Conservation (phyloP, 2,797 vertebrate genomes). For the Clarias laeviceps region DNA sequence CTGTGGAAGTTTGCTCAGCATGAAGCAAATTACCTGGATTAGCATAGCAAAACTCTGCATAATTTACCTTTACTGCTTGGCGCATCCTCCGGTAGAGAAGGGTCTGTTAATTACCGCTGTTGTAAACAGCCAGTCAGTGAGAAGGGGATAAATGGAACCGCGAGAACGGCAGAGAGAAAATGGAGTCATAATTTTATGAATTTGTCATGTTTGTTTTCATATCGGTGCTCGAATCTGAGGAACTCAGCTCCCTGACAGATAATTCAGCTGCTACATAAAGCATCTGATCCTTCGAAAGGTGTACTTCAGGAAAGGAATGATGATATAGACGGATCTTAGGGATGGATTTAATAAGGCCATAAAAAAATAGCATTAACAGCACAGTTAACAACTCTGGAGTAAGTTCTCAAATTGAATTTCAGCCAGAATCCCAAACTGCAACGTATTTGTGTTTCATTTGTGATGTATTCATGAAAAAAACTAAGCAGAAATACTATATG, state of each 20-base stretch:
- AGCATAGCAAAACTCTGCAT: conserved; percentile 70
- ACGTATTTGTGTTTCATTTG: neutral
- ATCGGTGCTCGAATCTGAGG: conserved; percentile 26
- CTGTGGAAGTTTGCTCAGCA: conserved; percentile 70
- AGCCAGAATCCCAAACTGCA: neutral
- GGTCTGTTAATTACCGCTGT: conserved; percentile 60
- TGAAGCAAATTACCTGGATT: conserved; percentile 77
- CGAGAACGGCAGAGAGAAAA: conserved; percentile 63
- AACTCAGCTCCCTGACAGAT: conserved; percentile 37
- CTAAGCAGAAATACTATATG: neutral
- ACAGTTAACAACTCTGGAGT: conserved; percentile 21
- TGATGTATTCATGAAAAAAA: neutral
- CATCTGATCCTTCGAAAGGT: conserved; percentile 28
- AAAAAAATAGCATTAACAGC: neutral
- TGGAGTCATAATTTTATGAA: conserved; percentile 63
- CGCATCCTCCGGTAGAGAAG: conserved; percentile 54
- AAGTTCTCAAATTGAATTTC: conserved; percentile 3
- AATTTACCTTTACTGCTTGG: conserved; percentile 62
- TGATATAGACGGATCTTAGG: neutral
- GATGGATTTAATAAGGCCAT: conserved; percentile 21
- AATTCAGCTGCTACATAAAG: conserved; percentile 25
- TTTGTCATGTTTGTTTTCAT: conserved; percentile 59
- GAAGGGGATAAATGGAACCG: conserved; percentile 71
- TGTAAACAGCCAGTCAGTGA: conserved; percentile 70
- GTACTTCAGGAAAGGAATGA: conserved; percentile 28